A percentile compares a stretch with the other conserved stretches of the same genome.
Conservation (phyloP, 2,888 invertebrate genomes). For the Ormyrus labotus region DNA sequence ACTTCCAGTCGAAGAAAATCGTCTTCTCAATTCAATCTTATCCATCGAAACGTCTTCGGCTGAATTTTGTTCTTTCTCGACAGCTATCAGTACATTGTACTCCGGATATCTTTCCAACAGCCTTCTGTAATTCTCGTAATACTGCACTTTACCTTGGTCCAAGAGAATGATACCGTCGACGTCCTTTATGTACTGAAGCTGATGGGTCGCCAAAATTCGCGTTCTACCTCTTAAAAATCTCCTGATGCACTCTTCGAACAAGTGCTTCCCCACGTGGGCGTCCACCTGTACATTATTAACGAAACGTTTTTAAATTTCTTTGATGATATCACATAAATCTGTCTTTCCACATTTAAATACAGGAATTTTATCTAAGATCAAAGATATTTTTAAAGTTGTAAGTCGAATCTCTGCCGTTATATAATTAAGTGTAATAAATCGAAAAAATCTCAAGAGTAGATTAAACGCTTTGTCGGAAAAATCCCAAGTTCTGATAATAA, state of each 20-base stretch:
- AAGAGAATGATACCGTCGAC: constrained; percentile 65
- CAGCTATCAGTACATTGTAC: constrained; percentile 65
- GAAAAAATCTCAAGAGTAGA: too few species aligned
- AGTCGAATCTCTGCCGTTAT: too few species aligned
- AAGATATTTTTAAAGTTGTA: too few species aligned
- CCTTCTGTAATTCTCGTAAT: constrained; percentile 66
- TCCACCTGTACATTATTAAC: constrained; percentile 77
- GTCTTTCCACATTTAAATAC: too few species aligned
- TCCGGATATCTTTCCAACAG: constrained; percentile 66
- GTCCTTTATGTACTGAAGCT: constrained; percentile 82
- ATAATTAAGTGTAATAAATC: too few species aligned
- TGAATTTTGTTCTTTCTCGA: constrained; percentile 61
- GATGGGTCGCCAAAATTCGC: constrained; percentile 86
- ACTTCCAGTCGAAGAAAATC: constrained; percentile 28
- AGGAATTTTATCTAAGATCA: too few species aligned
- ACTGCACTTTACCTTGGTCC: constrained; percentile 67
- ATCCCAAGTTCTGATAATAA: too few species aligned
- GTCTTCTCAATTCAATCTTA: neutral
- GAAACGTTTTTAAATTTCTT: too few species aligned
- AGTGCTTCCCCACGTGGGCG: constrained; percentile 84
- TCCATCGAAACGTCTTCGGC: neutral
- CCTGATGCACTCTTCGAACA: constrained; percentile 85
- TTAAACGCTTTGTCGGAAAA: too few species aligned
- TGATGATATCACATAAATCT: too few species aligned
- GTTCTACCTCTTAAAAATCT: constrained; percentile 82